Conservation (phyloP, 1,140 invertebrate genomes). For the Drosophila fuyamai region DNA sequence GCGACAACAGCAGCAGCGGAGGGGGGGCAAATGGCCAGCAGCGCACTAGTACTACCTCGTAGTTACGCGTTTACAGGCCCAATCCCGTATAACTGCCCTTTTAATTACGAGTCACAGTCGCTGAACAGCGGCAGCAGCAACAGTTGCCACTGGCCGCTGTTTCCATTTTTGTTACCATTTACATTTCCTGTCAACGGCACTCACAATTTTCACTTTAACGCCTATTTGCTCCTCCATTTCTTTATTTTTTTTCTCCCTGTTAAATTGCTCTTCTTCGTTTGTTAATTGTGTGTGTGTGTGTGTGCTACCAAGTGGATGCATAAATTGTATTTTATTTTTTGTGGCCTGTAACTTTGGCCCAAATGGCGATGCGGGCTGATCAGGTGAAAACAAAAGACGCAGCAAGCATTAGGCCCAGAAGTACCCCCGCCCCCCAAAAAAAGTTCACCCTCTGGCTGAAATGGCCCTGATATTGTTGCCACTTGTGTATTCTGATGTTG, state of each 20-base stretch:
- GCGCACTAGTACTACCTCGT: slow-evolving; percentile 36
- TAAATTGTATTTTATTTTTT: slow-evolving; percentile 75
- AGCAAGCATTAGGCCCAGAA: slow-evolving; percentile 30
- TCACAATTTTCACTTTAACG: slow-evolving; percentile 77
- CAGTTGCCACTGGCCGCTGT: slow-evolving; percentile 32
- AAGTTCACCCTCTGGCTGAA: slow-evolving; percentile 16
- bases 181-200: slow-evolving; percentile 76
- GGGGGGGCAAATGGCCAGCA: slow-evolving; percentile 3
- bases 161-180: slow-evolving; percentile 40
- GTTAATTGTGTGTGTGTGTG: slow-evolving; percentile 54
- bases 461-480: slow-evolving; percentile 55
- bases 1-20: slow-evolving; percentile 61
- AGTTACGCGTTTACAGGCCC: slow-evolving; percentile 70
- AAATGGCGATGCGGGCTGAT: slow-evolving; percentile 78
- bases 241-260: slow-evolving; percentile 20
- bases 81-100: slow-evolving; percentile 71
- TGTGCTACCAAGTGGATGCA: slow-evolving; percentile 70
- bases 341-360: slow-evolving; percentile 60
- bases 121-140: slow-evolving; percentile 52
- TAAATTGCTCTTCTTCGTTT: slow-evolving; percentile 25
- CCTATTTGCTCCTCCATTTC: slow-evolving; percentile 70
- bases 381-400: slow-evolving; percentile 71
- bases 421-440: slow-evolving; percentile 1
- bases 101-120: slow-evolving; percentile 76
- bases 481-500: slow-evolving; percentile 52